Conservation (phyloP, 1,140 invertebrate species). For the Tribolium castaneum region DNA sequence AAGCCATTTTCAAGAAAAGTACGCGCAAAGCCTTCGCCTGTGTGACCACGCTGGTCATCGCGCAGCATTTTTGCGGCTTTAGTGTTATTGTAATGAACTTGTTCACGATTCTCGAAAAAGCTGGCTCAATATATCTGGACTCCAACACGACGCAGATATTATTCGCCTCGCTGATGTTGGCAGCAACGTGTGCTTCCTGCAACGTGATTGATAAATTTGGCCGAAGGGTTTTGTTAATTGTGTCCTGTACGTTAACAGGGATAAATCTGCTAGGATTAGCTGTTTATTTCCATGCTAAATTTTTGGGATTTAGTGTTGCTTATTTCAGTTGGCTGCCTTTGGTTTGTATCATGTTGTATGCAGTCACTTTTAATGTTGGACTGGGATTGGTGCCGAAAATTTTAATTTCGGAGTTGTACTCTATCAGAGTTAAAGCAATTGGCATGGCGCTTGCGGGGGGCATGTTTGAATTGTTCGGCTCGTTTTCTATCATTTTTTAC, state of each 20-base stretch:
- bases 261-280: constrained; percentile 48
- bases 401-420: constrained; percentile 75
- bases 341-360: constrained; percentile 53
- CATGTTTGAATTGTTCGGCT: constrained; percentile 64
- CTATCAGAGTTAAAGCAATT: constrained; percentile 69
- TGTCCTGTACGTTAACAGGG: constrained; percentile 51
- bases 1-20: constrained; percentile 52
- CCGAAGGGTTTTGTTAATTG: constrained; percentile 63
- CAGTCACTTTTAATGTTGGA: constrained; percentile 55
- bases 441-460: constrained; percentile 59
- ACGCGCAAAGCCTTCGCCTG: constrained; percentile 57
- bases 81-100: constrained; percentile 71
- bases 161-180: constrained; percentile 61
- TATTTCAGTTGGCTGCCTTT: constrained; percentile 52
- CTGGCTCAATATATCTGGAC: constrained; percentile 58
- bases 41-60: constrained; percentile 66
- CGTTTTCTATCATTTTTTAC: constrained; percentile 77
- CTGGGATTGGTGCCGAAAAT: constrained; percentile 76
- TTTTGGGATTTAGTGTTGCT: constrained; percentile 39
- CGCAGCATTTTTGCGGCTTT: constrained; percentile 67
- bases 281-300: constrained; percentile 57
- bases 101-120: constrained; percentile 64
- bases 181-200: constrained; percentile 56
- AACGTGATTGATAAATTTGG: constrained; percentile 64
- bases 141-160: constrained; percentile 61